phyloP scores from a whole-genome alignment of 2,797 vertebrate genomes.

The Ptychadena robeensis region DNA sequence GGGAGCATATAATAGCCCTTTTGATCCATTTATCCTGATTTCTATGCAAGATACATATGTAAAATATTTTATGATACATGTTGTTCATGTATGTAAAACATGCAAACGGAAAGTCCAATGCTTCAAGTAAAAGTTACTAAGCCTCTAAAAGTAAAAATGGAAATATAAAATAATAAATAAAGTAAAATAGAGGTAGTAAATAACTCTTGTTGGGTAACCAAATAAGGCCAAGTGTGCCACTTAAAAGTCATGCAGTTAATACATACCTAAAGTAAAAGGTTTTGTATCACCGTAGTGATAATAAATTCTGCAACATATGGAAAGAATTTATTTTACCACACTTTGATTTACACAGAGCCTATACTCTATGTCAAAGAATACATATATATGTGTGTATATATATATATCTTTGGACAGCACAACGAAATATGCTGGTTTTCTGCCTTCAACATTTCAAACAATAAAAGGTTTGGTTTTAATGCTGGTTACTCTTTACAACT shows the following conservation, averaged over 20 bases:
- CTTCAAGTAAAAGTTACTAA: conserved; percentile 79
- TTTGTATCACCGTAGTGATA: conserved; percentile 27
- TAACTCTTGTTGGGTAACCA: conserved; percentile 73
- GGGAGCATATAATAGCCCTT: conserved; percentile 99
- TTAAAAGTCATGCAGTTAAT: conserved; percentile 74
- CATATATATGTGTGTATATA: conserved; percentile 62
- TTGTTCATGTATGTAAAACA: conserved; percentile 73
- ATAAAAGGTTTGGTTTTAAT: conserved; percentile 70
- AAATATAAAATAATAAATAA: conserved; percentile 77
- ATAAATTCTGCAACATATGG: conserved; percentile 55
- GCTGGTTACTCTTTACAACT: conserved; percentile 66
- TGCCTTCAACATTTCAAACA: conserved; percentile 69
- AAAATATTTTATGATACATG: conserved; percentile 76
- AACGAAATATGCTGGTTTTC: conserved; percentile 63
- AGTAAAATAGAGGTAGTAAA: conserved; percentile 95
- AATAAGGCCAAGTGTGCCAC: conserved; percentile 69
- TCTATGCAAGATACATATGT: conserved; percentile 84
- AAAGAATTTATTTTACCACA: conserved; percentile 41
- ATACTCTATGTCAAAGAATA: conserved; percentile 69
- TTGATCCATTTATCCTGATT: conserved; percentile 96
- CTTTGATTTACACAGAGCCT: conserved; percentile 33
- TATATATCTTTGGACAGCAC: conserved; percentile 63
- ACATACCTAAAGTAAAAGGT: conserved; percentile 67
- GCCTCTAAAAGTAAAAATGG: conserved; percentile 55
- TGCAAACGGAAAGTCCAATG: conserved; percentile 72